These are phyloP conservation scores for Prolemur simus DNA, from an alignment of 2,113 vertebrate species.

Conservation along the genomic window DNA sequence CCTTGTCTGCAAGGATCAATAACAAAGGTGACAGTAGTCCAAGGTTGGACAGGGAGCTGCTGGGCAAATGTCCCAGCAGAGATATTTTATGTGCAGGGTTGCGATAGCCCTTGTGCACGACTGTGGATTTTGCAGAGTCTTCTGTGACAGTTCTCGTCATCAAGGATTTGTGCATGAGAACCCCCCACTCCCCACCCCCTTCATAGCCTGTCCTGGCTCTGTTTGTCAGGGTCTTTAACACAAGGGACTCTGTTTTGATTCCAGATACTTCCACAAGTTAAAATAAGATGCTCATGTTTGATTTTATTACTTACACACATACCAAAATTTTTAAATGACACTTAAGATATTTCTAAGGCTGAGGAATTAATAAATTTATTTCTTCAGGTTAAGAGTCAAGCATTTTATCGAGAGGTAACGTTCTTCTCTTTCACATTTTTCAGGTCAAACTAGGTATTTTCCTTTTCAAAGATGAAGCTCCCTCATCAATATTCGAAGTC, in stretches of 20 bases:
- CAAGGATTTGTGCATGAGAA: neutral
- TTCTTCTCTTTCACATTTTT: neutral
- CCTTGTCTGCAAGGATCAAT: neutral
- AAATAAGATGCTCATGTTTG: accelerated
- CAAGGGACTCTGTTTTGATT: neutral
- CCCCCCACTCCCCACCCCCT: neutral
- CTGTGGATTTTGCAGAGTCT: neutral
- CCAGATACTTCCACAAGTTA: neutral
- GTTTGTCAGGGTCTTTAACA: neutral
- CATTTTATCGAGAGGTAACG: neutral
- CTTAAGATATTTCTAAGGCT: too few relatives aligned
- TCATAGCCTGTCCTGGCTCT: neutral
- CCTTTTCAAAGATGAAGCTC: neutral
- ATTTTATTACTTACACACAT: neutral
- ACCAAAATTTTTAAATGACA: too few relatives aligned
- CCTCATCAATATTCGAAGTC: neutral
- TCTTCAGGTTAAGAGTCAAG: neutral
- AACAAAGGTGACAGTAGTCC: neutral
- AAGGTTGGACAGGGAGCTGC: neutral
- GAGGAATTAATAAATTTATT: neutral
- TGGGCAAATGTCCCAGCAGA: neutral
- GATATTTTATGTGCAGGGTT: neutral
- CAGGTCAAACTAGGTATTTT: neutral
- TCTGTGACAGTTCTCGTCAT: neutral
- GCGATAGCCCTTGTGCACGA: too few relatives aligned